phyloP scores from a whole-genome alignment of 1,140 invertebrate species.

The Bombus polaris region DNA sequence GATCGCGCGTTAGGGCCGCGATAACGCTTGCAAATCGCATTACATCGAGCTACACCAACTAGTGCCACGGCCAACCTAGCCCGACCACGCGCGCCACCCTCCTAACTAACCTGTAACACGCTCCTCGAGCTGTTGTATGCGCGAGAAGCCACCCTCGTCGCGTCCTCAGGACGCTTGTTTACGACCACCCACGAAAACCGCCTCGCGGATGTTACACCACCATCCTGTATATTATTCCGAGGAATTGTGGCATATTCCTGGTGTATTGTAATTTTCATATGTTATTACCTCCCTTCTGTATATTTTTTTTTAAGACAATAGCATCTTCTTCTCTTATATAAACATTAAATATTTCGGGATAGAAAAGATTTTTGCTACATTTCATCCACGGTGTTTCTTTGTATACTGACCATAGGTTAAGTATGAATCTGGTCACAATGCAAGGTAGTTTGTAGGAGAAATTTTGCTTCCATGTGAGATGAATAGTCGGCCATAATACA shows the following conservation, averaged over 20 bases:
- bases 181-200: not conserved
- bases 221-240: not conserved
- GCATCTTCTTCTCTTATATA: not conserved
- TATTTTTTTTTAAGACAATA: not conserved
- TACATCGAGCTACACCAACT: conserved; percentile 69
- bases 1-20: conserved; percentile 68
- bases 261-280: not conserved
- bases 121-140: conserved; percentile 3
- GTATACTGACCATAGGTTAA: no score
- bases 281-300: not conserved
- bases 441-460: no score
- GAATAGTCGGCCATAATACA: no score
- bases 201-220: not conserved
- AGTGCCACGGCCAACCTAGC: conserved; percentile 17
- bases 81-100: conserved; percentile 16
- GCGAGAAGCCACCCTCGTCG: not conserved
- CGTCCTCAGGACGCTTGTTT: conserved; percentile 10
- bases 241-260: not conserved
- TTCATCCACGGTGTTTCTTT: no score
- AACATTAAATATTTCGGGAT: no score
- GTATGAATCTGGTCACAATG: no score
- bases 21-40: conserved; percentile 81
- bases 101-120: conserved; percentile 39
- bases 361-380: no score
- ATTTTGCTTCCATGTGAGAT: no score